A percentile compares a stretch with the other conserved stretches of the same genome.
phyloP scores from a whole-genome alignment of 2,888 invertebrate genomes.

The Tuta absoluta region DNA sequence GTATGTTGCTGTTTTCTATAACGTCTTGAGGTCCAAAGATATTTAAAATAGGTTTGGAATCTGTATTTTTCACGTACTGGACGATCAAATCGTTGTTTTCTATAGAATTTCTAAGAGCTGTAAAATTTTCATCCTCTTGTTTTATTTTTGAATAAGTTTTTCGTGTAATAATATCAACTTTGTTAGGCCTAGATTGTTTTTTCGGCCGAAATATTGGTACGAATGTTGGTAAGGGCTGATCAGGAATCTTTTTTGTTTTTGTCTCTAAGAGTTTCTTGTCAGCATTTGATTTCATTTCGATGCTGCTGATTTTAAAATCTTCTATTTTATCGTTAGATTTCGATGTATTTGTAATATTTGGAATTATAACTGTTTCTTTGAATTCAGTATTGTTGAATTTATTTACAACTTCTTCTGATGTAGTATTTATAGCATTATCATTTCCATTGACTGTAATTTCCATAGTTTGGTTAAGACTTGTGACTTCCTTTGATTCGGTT shows the following conservation, averaged over 20 bases:
- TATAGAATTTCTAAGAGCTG: not conserved
- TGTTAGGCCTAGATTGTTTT: not conserved
- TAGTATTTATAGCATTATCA: no score
- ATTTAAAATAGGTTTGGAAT: not conserved
- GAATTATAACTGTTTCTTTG: not conserved
- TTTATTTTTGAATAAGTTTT: not conserved
- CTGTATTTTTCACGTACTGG: conserved; percentile 1
- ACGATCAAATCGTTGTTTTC: conserved; percentile 7
- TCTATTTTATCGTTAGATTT: not conserved
- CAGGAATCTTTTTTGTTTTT: not conserved
- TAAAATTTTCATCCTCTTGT: not conserved
- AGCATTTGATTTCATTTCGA: not conserved
- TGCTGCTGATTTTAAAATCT: not conserved
- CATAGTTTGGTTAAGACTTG: no score
- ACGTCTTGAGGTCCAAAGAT: not conserved
- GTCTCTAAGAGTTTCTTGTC: not conserved
- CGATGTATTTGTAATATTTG: not conserved
- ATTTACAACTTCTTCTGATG: not conserved
- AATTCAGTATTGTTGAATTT: not conserved
- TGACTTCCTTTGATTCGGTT: no score
- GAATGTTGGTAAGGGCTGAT: not conserved
- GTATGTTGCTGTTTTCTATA: not conserved
- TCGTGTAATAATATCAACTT: not conserved
- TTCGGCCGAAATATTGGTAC: conserved; percentile 18
- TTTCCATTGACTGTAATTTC: no score